Base-by-base conservation (phyloP, 2,113 vertebrate genomes). In the Laterallus jamaicensis region DNA sequence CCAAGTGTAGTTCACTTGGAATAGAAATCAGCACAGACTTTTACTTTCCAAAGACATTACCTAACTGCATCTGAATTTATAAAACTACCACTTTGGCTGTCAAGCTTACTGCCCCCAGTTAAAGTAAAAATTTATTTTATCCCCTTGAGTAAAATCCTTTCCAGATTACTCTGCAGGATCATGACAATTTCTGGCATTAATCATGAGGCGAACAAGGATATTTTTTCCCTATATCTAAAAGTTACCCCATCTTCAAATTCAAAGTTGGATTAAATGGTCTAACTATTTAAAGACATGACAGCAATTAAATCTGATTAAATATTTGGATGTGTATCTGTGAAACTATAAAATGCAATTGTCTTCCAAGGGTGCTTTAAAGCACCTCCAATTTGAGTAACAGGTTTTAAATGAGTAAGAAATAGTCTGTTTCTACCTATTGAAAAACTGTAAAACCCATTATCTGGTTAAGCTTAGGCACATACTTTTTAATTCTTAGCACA, bases 71-170 rank as follows among this genome's bases (percentile, higher is more conserved):
- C 59, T 9, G 13, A 82, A 78, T 92, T 88, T 81, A 47, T 85
- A 69, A 71, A 86, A 59, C 52, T 78, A 88, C 31, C 55, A 84
- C 77, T 92, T 95, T 50, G 49, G 55, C 92, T 90, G 87, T 91
- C 83, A 93, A 94, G 64, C 58, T 93, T 83, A 96, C 49, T 69
- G 75, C 42, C 56, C 29, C 42, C 29, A 70, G 77, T 76, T 90
- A 55, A 92, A 93, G 60, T 28, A 6, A 95, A 88, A 94, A 92
- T 55, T 20, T 91, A 67, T 78, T 96, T 81, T 64, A 92, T 90
- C 82, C 89, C 56, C 59, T 66, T 86, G 90, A 96, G 80, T 68
- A 88, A 97, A 97, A 96, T 96, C 95, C 88, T 91, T 89, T 75
- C 82, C 82, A 94, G 67, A 97, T 95, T 92, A 95, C n/a, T 69